Percentiles rank a stretch among this genome's conserved stretches.
These are phyloP conservation scores for Pangasius mekongensis DNA, from an alignment of 2,797 vertebrate genomes.

Conservation along the genomic window DNA sequence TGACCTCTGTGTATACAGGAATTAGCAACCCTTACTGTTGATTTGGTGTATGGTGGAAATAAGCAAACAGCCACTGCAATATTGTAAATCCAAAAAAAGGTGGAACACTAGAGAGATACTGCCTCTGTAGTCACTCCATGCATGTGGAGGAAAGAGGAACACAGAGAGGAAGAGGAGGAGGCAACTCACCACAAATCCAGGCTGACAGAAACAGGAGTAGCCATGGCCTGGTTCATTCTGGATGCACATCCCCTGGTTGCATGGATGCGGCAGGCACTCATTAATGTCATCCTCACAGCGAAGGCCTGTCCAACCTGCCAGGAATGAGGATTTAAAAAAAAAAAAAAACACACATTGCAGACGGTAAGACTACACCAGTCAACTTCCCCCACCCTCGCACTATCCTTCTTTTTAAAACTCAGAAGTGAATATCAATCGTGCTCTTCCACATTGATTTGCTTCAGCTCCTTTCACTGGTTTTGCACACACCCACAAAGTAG, in stretches of 20 bases:
- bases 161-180: conserved; percentile 23
- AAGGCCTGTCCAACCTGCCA: conserved; percentile 85
- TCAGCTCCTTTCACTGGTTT: conserved; percentile 46
- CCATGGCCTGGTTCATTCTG: conserved; percentile 81
- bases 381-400: conserved; percentile 16
- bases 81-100: not conserved
- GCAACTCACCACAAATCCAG: conserved; percentile 85
- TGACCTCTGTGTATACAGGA: not conserved
- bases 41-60: conserved; percentile 1
- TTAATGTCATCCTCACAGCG: conserved; percentile 84
- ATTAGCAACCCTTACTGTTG: not conserved
- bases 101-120: not conserved
- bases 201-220: conserved; percentile 84
- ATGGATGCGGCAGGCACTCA: conserved; percentile 82
- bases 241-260: conserved; percentile 81
- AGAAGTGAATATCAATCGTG: conserved; percentile 82
- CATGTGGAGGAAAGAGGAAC: not conserved
- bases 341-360: conserved; percentile 71
- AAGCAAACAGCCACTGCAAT: not conserved
- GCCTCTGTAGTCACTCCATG: not conserved
- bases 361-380: conserved; percentile 55
- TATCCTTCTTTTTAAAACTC: conserved; percentile 70
- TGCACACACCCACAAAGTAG: conserved; percentile 17
- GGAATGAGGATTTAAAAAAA: conserved; percentile 63
- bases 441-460: conserved; percentile 77